A percentile compares a stretch with the other conserved stretches of the same genome.
Conservation (phyloP, 2,797 vertebrate species). For the Anas flavirostris region DNA sequence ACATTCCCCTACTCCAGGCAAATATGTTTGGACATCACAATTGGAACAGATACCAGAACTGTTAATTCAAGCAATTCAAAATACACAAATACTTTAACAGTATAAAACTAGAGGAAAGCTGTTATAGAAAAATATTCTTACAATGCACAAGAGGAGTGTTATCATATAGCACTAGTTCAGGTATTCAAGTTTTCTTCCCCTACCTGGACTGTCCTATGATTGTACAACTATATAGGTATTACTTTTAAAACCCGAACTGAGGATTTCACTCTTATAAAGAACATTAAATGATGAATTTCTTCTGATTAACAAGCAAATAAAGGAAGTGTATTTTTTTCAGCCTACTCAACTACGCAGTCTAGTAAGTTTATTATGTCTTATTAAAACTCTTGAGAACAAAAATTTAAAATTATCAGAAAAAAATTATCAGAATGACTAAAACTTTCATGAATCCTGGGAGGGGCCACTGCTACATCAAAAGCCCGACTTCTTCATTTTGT, state of each 20-base stretch:
- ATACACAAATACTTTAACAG: neutral
- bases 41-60: neutral
- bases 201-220: neutral
- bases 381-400: neutral
- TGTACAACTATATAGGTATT: neutral
- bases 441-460: neutral
- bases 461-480: neutral
- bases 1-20: neutral
- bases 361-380: neutral
- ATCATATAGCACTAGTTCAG: neutral
- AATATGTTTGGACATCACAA: neutral
- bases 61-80: neutral
- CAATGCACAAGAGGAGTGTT: neutral
- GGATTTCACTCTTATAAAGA: neutral
- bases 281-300: neutral
- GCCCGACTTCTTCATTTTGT: neutral
- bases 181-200: neutral
- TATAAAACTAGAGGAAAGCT: neutral
- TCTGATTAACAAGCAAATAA: neutral
- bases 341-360: neutral
- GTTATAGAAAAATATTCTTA: neutral
- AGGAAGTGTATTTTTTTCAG: neutral
- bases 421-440: neutral
- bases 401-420: neutral
- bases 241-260: neutral